These are phyloP conservation scores for Aldabrachelys gigantea DNA, from an alignment of 2,113 vertebrate species.

Conservation along the genomic window DNA sequence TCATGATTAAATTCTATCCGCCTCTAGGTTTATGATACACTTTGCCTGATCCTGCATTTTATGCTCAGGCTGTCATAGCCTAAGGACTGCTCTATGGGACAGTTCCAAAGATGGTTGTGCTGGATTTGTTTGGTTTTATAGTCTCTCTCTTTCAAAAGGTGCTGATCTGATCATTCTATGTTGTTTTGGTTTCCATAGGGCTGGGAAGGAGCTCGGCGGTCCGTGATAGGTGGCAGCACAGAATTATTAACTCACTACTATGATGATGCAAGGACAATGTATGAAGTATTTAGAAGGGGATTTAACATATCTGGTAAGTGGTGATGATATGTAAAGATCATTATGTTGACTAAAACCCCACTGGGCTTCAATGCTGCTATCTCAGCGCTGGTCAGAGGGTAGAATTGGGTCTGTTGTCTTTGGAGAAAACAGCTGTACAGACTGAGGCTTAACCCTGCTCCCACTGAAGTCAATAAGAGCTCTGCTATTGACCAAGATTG, in stretches of 20 bases:
- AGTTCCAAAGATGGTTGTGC: neutral
- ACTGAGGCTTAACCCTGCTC: neutral
- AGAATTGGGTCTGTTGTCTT: neutral
- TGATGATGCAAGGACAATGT: conserved; percentile 95
- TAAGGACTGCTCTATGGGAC: neutral
- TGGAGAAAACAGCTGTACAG: neutral
- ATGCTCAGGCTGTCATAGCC: neutral
- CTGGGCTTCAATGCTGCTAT: neutral
- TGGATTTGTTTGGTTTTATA: neutral
- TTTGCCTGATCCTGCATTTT: neutral
- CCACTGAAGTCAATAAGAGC: neutral
- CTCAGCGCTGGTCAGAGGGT: neutral
- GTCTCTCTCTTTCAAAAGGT: neutral
- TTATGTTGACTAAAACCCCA: neutral
- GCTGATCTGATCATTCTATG: neutral
- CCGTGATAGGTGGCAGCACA: conserved; percentile 87
- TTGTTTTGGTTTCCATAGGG: conserved; percentile 57
- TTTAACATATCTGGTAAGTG: conserved; percentile 92
- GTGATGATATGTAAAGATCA: neutral
- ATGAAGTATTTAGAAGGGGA: conserved; percentile 94
- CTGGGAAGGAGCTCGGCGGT: conserved; percentile 85
- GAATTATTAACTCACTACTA: conserved; percentile 93
- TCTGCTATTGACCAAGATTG: neutral
- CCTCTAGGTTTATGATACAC: neutral
- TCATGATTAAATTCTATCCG: neutral